Base-by-base conservation (phyloP, 2,113 vertebrate species). In the Xiphophorus hellerii region DNA sequence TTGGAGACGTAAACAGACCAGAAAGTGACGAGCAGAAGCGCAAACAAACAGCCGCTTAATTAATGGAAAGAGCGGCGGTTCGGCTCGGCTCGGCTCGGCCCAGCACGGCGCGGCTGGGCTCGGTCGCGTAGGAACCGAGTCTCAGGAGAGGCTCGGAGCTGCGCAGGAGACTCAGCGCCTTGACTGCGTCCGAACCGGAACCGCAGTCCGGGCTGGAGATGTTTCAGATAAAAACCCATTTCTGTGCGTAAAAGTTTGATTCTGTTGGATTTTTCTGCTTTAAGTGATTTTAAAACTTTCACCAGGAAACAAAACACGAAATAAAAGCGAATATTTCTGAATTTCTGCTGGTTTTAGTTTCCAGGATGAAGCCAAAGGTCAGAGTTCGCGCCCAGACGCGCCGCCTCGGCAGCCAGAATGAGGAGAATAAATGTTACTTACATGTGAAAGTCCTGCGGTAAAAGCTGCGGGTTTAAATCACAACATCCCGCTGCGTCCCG, bases 361-460 rank as follows among this genome's bases (percentile, higher is more conserved):
- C 22, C 65, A 20, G 66, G 62, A 62, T 66, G 66, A 61, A 29
- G 39, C 6, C 5, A 28, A 84, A 82, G 79, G 82, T 82, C 79
- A 80, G 48, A 77, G 79, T 74, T 87, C 76, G 7, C 3, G 22
- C 12, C 30, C 1, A 66, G 28, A 39, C 48, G 48, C 48, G 51
- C 51, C 25, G 7, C 25, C 51, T 54, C 2, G 10, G 51, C 51
- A 2, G 44, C 9, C 51, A 10, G 5, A 58, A 9, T 30, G 51
- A 17, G 1, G 37, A 28, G 31, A 1, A 60, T 10, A 44, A 25
- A 69, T 20, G 3, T 29, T n/a, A 88, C 94, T 94, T 87, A 94
- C 94, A 84, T 93, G 90, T 92, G 89, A 94, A 94, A 93, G 85
- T 94, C 88, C 87, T 90, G 84, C 88, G 81, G 77, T 82, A 75